Evolutionary conservation across 2,888 invertebrate species (phyloP), one percentile per base, ranked within the genome.

Genomic region (Scrobipalpa costella): DNA sequence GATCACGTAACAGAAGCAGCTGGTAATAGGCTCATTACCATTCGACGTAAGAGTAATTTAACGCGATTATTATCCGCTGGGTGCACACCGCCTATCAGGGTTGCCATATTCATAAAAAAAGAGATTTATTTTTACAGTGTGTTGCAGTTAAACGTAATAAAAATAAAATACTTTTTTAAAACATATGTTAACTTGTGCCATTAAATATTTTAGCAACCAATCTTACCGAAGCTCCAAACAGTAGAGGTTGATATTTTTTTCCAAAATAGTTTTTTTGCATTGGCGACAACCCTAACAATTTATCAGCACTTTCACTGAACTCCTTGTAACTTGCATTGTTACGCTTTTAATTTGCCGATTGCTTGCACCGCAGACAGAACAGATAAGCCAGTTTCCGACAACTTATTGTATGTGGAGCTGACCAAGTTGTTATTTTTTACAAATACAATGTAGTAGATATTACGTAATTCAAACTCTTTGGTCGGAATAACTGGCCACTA

Each of bases 311-410:
- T 68, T 68, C 68, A 64, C 68, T 64, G 52, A 65, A 64, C 62
- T 68, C 64, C 68, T 68, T 61, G 66, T 61, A 66, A 49, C 62
- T 36, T 60, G 61, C 66, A 62, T 67, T 66, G 66, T 67, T 68
- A 47, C 57, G 61, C 11, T 55, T 65, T 64, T 64, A 52, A 57
- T 64, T 59, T 44, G 21, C 59, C 59, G 33, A 59, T 57, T 38
- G 55, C 55, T 55, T 34, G 33, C 55, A 34, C 15, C 34, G 55
- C 55, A 55, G n/a, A 55, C 34, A 15, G 52, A 15, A 13, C 55
- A 33, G 55, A 34, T 55, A 34, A 55, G n/a, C n/a, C n/a, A 33
- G 33, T 52, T 55, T 55, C 55, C 55, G 33, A 13, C 50, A 52
- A 44, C 44, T 44, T 44, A 44, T 15, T 44, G 44, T 44, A 36